Base-by-base conservation (phyloP, 1,140 invertebrate genomes). In the Steinernema feltiae region DNA sequence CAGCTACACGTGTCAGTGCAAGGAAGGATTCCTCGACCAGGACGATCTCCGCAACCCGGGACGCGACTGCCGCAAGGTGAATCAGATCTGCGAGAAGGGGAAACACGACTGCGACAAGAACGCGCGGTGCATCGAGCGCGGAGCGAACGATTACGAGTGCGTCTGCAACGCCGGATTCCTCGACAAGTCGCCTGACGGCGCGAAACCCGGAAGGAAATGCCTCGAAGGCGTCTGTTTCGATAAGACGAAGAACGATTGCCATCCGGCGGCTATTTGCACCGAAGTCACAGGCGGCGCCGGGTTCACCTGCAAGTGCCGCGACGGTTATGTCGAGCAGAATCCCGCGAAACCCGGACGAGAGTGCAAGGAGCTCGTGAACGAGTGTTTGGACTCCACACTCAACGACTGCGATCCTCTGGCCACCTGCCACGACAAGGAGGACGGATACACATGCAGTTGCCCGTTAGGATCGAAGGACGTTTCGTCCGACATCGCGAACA, bases 381-480 rank as follows among this genome's bases (percentile, higher is more conserved):
- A 86, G 46, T 86, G 84, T 32, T 74, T 83, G 21, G 82, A 86
- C 46, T 75, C 84, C 21, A 74, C 83, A n/a, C 80, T 86, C 1
- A 85, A 85, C 46, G 84, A 86, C 46, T 85, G 84, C 48, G 84
- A 85, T 71, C 75, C 85, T 0, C 83, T 82, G 7, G 84, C 85
- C n/a, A 82, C 79, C 30, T 85, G 84, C 35, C 82, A 76, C 0
- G 84, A 85, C 48, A 76, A 76, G 0, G 85, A 86, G 71, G 85
- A 85, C 31, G 82, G 85, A 7, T 85, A 84, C 72, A 72, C 76
- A 18, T 85, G 84, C 72, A 53, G 69, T 12, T 85, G 84, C 48
- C 73, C 75, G 17, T 12, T 73, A 12, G 81, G 81, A 27, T 84
- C 81, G 48, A 76, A 84, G 35, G 84, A 85, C 70, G 81, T 86